Conservation (phyloP, 92 coral and sea anemone genomes). For the Montipora capitata region DNA sequence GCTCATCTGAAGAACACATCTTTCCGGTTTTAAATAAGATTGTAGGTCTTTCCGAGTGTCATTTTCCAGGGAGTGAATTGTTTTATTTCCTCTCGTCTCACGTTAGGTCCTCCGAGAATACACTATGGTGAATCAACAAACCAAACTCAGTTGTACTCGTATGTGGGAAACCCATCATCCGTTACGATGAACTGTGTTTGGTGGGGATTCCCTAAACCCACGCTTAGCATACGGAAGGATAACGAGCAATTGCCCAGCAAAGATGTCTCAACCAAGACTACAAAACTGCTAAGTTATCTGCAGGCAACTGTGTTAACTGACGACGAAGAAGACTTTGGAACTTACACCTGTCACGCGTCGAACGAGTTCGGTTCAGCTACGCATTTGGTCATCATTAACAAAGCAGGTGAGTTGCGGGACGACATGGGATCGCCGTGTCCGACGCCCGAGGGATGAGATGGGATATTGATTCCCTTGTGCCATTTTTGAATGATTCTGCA, state of each 20-base stretch:
- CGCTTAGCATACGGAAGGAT: conserved; percentile 46
- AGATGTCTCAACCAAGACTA: neutral
- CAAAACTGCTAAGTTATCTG: neutral
- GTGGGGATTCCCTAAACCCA: conserved; percentile 87
- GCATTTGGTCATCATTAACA: conserved; percentile 56
- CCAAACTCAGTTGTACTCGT: conserved; percentile 68
- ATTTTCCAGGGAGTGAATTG: no score
- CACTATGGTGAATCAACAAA: conserved; percentile 60
- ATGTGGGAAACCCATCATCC: conserved; percentile 62
- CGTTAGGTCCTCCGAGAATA: conserved; percentile 83
- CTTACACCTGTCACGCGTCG: conserved; percentile 71
- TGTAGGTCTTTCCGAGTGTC: no score
- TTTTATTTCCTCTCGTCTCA: neutral
- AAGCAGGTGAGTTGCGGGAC: conserved; percentile 72
- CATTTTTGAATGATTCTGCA: neutral
- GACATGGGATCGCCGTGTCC: neutral
- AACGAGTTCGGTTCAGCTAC: conserved; percentile 60
- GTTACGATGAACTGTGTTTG: conserved; percentile 66
- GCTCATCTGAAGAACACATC: no score
- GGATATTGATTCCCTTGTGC: neutral
- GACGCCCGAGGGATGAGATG: neutral
- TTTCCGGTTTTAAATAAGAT: no score
- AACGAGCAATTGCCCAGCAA: conserved; percentile 12
- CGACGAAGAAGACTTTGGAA: conserved; percentile 61
- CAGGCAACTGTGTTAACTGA: conserved; percentile 29